phyloP scores from a whole-genome alignment of 2,888 invertebrate species.

The Acleris holmiana region DNA sequence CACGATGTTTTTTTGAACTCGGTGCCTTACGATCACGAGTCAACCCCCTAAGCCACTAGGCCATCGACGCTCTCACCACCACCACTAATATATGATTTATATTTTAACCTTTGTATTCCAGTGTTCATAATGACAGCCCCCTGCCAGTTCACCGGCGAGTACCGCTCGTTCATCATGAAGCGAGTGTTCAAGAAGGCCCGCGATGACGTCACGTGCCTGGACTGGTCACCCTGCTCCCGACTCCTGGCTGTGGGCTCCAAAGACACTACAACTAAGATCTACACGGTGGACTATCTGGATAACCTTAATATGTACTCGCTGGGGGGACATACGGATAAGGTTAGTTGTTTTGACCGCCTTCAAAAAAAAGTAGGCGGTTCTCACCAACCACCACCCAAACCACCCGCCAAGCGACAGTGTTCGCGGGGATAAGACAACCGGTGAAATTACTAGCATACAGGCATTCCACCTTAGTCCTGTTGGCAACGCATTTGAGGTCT shows the following conservation, averaged over 20 bases:
- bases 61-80: no score
- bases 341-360: not conserved
- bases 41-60: no score
- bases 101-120: slow-evolving; percentile 58
- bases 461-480: no score
- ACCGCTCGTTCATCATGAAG: slow-evolving; percentile 94
- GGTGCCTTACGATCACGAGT: no score
- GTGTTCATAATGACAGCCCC: slow-evolving; percentile 95
- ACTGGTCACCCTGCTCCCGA: slow-evolving; percentile 97
- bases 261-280: slow-evolving; percentile 94
- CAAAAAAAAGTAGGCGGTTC: no score
- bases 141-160: slow-evolving; percentile 90
- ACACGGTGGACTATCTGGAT: slow-evolving; percentile 88
- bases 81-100: no score
- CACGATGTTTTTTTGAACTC: no score
- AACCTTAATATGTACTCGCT: slow-evolving; percentile 92
- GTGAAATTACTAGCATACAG: no score
- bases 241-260: slow-evolving; percentile 95
- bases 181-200: slow-evolving; percentile 91
- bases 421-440: no score
- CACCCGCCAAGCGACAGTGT: no score
- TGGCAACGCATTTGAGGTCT: no score
- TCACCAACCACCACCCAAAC: no score
- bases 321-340: slow-evolving; percentile 92
- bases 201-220: slow-evolving; percentile 93